phyloP scores from a whole-genome alignment of 1,140 invertebrate genomes.

The Ceratoteleas bidentatus region DNA sequence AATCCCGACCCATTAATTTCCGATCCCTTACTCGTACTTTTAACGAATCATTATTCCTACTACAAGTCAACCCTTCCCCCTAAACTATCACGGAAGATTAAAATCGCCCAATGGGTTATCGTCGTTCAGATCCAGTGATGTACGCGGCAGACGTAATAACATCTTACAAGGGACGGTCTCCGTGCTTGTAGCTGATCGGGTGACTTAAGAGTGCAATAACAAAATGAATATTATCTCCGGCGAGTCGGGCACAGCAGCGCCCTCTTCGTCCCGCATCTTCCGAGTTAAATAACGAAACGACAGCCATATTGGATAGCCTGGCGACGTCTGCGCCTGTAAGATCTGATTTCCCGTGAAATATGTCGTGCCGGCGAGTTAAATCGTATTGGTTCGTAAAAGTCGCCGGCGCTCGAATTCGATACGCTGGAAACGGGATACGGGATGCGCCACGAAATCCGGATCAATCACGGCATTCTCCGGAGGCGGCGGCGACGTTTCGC shows the following conservation, averaged over 20 bases:
- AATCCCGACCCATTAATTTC: too few species aligned
- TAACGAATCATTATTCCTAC: too few species aligned
- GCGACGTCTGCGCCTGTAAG: conserved; percentile 45
- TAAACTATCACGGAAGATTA: too few species aligned
- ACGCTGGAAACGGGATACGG: conserved; percentile 57
- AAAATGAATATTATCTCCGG: conserved; percentile 29
- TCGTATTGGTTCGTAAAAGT: conserved; percentile 57
- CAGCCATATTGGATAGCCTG: conserved; percentile 45
- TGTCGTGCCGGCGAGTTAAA: conserved; percentile 60
- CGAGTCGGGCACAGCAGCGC: conserved; percentile 30
- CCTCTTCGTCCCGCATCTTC: background rate
- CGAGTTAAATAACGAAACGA: conserved; percentile 49
- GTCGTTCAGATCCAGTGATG: too few species aligned
- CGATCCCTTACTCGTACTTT: too few species aligned
- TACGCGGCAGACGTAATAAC: too few species aligned
- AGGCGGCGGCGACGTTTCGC: conserved; percentile 30
- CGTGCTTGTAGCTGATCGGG: conserved; percentile 10
- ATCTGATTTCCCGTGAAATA: conserved; percentile 67
- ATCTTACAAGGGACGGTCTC: too few species aligned
- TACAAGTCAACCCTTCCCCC: too few species aligned
- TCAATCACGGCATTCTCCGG: conserved; percentile 62
- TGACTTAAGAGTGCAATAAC: conserved; percentile 34
- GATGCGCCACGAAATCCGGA: conserved; percentile 55
- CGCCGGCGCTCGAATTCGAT: conserved; percentile 64
- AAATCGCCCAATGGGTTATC: too few species aligned